These are phyloP conservation scores for Tuberolachnus salignus DNA, from an alignment of 2,888 invertebrate genomes.

Conservation along the genomic window DNA sequence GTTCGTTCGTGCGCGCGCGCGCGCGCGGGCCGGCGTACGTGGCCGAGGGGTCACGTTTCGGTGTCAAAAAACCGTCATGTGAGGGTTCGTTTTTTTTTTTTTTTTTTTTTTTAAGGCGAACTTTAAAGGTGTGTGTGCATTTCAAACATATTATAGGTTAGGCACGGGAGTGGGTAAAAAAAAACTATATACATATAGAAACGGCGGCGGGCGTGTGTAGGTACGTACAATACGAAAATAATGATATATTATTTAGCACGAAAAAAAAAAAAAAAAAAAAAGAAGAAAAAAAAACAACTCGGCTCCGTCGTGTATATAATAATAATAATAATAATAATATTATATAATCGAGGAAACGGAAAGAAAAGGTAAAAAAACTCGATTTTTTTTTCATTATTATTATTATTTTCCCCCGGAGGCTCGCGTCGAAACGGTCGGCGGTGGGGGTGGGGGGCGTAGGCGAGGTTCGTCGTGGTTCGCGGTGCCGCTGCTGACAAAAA, in stretches of 20 bases:
- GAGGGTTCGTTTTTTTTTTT: not conserved
- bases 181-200: too few species aligned
- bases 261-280: not conserved
- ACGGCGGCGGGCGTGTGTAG: too few species aligned
- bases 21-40: too few species aligned
- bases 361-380: not conserved
- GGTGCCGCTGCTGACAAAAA: slow-evolving; percentile 22
- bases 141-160: not conserved
- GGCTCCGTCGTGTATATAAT: too few species aligned
- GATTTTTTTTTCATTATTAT: not conserved
- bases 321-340: too few species aligned
- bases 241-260: not conserved
- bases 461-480: slow-evolving; percentile 29
- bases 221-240: not conserved
- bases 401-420: not conserved
- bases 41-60: not conserved
- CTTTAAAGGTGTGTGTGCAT: not conserved
- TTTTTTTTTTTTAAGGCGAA: not conserved
- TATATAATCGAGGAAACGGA: too few species aligned
- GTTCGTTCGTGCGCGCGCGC: too few species aligned
- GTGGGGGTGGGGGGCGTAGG: not conserved
- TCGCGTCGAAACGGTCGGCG: not conserved
- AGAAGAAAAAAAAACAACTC: too few species aligned
- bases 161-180: too few species aligned
- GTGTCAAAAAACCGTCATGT: not conserved